phyloP scores from a whole-genome alignment of 2,113 vertebrate species.

The Phocoena sinus region DNA sequence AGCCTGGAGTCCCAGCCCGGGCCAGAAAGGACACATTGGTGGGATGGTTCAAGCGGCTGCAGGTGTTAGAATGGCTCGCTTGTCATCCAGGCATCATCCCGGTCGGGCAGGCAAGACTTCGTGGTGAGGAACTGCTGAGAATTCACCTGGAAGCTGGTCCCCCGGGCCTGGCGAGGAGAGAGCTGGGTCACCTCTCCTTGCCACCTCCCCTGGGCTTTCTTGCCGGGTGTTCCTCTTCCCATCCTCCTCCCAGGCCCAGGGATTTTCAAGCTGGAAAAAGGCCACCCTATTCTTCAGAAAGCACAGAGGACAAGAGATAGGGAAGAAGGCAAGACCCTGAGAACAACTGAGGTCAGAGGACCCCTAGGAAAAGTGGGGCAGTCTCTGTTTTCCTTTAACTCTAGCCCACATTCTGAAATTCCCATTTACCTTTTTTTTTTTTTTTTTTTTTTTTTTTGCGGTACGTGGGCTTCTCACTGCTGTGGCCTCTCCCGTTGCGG shows the following conservation, averaged over 20 bases:
- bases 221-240: not conserved
- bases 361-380: not conserved
- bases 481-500: too few species aligned
- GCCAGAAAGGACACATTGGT: not conserved
- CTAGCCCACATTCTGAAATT: not conserved
- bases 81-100: constrained; percentile 49
- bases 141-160: not conserved
- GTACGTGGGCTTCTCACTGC: too few species aligned
- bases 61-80: not conserved
- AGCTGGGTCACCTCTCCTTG: not conserved
- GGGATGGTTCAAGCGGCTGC: not conserved
- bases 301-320: not conserved
- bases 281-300: not conserved
- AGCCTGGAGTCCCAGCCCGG: not conserved
- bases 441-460: too few species aligned
- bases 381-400: not conserved
- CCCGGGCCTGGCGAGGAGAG: not conserved
- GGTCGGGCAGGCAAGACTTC: not conserved
- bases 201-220: not conserved
- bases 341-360: not conserved
- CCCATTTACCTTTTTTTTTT: not conserved
- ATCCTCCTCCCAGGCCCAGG: not conserved
- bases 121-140: not conserved
- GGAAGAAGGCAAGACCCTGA: not conserved
- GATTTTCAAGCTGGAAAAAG: not conserved